Base-by-base conservation (phyloP, 2,797 vertebrate genomes). In the Lepidocolaptes lacrymiger region DNA sequence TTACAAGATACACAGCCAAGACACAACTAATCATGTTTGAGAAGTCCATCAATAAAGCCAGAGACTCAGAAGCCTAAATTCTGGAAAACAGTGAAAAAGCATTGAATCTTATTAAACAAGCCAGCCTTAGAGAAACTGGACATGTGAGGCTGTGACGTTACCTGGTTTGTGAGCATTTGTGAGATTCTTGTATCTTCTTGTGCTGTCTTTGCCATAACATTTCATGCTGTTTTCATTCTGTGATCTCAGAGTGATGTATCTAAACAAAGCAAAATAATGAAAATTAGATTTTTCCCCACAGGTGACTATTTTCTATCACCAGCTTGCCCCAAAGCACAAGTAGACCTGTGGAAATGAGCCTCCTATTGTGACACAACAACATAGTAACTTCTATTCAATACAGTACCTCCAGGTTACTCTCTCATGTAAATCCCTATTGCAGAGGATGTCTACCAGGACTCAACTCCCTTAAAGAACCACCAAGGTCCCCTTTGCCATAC, bases 151-250 rank as follows among this genome's bases (percentile, higher is more conserved):
- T 83, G 36, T 24, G 67, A 80, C 23, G 30, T 76, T 93, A 97
- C 95, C 95, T 96, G 91, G 39, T 44, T 86, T 88, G 27, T 92
- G 89, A 86, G 58, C 84, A 92, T 85, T 46, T 78, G 59, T n/a
- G 69, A 94, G 78, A 87, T 73, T 91, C 52, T 34, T 83, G 87
- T 90, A 75, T 78, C 87, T 92, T 87, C 55, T 67, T 74, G 92
- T 75, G 84, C 58, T 84, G 85, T 62, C 69, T 76, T 81, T 37
- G 88, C 89, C 86, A 41, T 87, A 89, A 85, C 69, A 96, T 84
- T 75, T 96, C 85, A 97, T 90, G 89, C 89, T 95, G 62, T 54
- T 93, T 93, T 92, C 95, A 95, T 94, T 63, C 74, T 94, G 61
- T 49, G 93, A 89, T 78, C 72, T 85, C 83, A 36, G 85, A 78